A percentile compares a stretch with the other conserved stretches of the same genome.
phyloP scores from a whole-genome alignment of 2,113 vertebrate genomes.

The Spea bombifrons region DNA sequence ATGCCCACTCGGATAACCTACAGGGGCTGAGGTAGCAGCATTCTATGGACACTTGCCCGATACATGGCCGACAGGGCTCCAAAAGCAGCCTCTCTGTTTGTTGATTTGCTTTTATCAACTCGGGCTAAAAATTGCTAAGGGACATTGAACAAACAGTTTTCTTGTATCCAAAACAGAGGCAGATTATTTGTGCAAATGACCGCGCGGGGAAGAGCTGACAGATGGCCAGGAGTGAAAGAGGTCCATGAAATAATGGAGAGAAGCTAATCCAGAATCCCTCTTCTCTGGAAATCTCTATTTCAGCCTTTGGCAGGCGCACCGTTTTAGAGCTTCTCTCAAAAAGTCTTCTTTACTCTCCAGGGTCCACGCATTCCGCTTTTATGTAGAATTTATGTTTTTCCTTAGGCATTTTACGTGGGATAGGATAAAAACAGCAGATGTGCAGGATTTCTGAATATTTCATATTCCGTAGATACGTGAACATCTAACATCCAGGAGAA shows the following conservation, averaged over 20 bases:
- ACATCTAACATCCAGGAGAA: too few relatives aligned
- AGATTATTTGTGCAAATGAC: conserved; percentile 40
- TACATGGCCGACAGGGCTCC: conserved; percentile 51
- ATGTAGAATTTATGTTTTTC: background rate
- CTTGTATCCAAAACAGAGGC: conserved; percentile 45
- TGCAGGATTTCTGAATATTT: too few relatives aligned
- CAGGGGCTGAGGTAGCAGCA: conserved; percentile 49
- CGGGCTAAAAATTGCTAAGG: conserved; percentile 51
- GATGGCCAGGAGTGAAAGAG: conserved; percentile 12
- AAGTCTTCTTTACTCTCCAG: too few relatives aligned
- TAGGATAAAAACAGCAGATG: too few relatives aligned
- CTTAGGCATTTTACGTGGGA: too few relatives aligned
- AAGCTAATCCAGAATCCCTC: background rate
- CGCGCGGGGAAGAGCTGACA: conserved; percentile 5
- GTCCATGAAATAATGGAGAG: conserved; percentile 23
- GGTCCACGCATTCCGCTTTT: too few relatives aligned
- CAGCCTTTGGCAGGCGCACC: too few relatives aligned
- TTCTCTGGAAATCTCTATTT: background rate
- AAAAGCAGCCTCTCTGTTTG: conserved; percentile 56
- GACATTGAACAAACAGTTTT: conserved; percentile 36
- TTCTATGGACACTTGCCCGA: conserved; percentile 51
- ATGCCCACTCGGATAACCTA: conserved; percentile 46
- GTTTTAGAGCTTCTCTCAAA: too few relatives aligned
- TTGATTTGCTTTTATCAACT: conserved; percentile 52
- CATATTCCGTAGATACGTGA: too few relatives aligned